These are phyloP conservation scores for Bagarius yarrelli DNA, from an alignment of 2,113 vertebrate genomes.

Conservation along the genomic window DNA sequence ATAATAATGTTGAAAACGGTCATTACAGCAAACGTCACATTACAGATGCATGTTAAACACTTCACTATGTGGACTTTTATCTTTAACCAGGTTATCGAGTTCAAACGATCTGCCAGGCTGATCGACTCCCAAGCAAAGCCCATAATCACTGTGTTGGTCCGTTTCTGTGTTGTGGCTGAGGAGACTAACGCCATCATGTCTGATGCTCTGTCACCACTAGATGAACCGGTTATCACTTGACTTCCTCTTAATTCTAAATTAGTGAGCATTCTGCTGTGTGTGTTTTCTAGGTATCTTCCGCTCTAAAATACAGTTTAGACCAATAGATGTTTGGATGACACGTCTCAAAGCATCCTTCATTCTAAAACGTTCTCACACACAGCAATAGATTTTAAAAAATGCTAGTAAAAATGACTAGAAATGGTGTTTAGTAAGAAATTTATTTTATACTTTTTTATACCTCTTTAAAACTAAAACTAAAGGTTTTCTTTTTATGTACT, in stretches of 20 bases:
- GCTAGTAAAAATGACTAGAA: no score
- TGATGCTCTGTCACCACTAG: conserved; percentile 53
- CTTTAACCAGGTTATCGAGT: background rate
- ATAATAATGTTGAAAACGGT: background rate
- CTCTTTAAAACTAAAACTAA: no score
- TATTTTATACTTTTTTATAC: no score
- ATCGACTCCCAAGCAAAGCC: conserved; percentile 48
- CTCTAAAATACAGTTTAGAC: background rate
- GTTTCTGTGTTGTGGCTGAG: conserved; percentile 61
- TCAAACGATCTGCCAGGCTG: conserved; percentile 44
- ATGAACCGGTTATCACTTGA: conserved; percentile 44
- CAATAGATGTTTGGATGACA: background rate
- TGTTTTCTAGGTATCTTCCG: background rate
- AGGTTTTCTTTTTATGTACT: no score
- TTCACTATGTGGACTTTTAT: background rate
- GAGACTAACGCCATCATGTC: conserved; percentile 54
- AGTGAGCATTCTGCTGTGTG: no score
- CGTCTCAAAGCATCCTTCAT: background rate
- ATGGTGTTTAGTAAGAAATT: no score
- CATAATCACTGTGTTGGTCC: conserved; percentile 62
- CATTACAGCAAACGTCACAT: background rate
- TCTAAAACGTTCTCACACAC: background rate
- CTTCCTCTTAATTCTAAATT: background rate
- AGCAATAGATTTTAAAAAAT: no score
- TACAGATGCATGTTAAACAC: background rate